Evolutionary conservation across 2,888 invertebrate species (phyloP).

Genomic region (Polylopha cassiicola): DNA sequence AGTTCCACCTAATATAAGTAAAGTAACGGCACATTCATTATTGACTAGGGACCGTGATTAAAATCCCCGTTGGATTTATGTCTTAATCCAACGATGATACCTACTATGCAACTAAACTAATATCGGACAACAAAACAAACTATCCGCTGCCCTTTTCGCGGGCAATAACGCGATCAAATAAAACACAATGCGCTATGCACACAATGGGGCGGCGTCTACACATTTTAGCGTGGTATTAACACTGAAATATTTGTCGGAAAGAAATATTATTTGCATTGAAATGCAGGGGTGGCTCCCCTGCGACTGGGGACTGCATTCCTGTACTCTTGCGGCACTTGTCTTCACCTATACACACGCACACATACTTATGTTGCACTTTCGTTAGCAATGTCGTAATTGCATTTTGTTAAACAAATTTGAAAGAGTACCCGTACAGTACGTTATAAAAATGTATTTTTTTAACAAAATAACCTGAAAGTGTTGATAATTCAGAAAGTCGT

Average conservation of each 20-base stretch:
- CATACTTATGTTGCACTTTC: slow-evolving; percentile 7
- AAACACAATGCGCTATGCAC: slow-evolving; percentile 58
- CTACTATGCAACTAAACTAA: slow-evolving; percentile 5
- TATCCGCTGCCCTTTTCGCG: slow-evolving; percentile 47
- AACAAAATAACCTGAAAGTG: too few relatives aligned
- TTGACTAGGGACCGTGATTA: too few relatives aligned
- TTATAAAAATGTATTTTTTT: too few relatives aligned
- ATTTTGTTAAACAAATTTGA: slow-evolving; percentile 1
- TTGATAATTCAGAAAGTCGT: too few relatives aligned
- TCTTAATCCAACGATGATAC: slow-evolving; percentile 9
- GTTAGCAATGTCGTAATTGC: slow-evolving; percentile 6
- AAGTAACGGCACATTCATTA: too few relatives aligned
- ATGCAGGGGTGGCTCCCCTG: slow-evolving; percentile 45
- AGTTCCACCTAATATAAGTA: too few relatives aligned
- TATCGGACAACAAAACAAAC: slow-evolving; percentile 27
- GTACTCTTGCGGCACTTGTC: slow-evolving; percentile 52
- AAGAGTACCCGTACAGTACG: too few relatives aligned
- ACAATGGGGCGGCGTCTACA: slow-evolving; percentile 53
- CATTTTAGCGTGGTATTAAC: slow-evolving; percentile 69
- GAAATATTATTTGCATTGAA: slow-evolving; percentile 73
- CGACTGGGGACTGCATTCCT: slow-evolving; percentile 56
- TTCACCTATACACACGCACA: slow-evolving; percentile 33
- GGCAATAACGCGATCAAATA: slow-evolving; percentile 62
- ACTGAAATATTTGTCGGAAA: slow-evolving; percentile 66
- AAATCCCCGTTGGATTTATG: slow-evolving; percentile 5